Evolutionary conservation across 1,140 invertebrate species (phyloP).

Genomic region (Drosophila tani): DNA sequence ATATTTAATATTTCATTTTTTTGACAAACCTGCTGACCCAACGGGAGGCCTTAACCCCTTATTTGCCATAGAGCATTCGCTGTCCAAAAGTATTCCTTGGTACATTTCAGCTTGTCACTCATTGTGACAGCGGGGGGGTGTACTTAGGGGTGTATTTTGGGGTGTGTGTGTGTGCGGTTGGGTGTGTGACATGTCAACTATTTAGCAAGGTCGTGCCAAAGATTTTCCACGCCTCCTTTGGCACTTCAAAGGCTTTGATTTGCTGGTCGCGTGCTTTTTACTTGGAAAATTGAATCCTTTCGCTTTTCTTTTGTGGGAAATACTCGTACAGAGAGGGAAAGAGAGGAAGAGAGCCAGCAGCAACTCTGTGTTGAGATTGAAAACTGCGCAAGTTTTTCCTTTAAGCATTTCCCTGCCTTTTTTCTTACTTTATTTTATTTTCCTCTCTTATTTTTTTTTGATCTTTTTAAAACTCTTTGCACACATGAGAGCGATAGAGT

Average conservation of each 20-base stretch:
- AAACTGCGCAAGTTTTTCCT: slow-evolving; percentile 66
- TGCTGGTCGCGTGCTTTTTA: slow-evolving; percentile 51
- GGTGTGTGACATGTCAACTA: slow-evolving; percentile 50
- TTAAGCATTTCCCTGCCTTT: slow-evolving; percentile 6
- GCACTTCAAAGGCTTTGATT: slow-evolving; percentile 78
- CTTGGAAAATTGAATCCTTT: slow-evolving; percentile 73
- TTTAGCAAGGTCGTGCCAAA: slow-evolving; percentile 49
- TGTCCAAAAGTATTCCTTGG: slow-evolving; percentile 14
- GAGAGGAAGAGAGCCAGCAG: slow-evolving; percentile 4
- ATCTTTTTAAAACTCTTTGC: slow-evolving; percentile 67
- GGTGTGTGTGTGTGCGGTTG: not conserved
- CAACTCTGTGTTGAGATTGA: slow-evolving; percentile 57
- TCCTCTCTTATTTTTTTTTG: slow-evolving; percentile 39
- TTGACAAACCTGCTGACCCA: too few species aligned
- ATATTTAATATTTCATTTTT: too few species aligned
- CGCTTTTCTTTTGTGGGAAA: slow-evolving; percentile 39
- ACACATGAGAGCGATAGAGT: slow-evolving; percentile 5
- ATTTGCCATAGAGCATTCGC: slow-evolving; percentile 1
- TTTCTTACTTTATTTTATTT: slow-evolving; percentile 9
- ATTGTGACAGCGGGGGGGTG: slow-evolving; percentile 11
- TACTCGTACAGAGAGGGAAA: not conserved
- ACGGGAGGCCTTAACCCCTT: not conserved
- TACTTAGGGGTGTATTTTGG: not conserved
- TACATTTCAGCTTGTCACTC: slow-evolving; percentile 33
- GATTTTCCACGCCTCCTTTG: slow-evolving; percentile 11